Conservation (phyloP, 1,140 invertebrate genomes). For the Ceratosolen fusciceps region DNA sequence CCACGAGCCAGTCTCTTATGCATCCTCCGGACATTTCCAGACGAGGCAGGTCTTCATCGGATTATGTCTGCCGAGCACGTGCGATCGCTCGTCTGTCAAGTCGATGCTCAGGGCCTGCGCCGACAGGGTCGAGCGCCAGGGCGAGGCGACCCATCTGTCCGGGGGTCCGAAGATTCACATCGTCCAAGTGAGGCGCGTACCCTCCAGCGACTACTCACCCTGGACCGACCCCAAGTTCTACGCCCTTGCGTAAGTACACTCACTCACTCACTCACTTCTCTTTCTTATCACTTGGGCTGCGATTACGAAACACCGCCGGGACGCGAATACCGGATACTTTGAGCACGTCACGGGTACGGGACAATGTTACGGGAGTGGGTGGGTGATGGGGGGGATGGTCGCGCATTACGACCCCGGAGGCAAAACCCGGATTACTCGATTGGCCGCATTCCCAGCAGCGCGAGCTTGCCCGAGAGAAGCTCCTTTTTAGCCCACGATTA, state of each 20-base stretch:
- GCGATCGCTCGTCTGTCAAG: slow-evolving; percentile 75
- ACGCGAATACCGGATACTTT: no score
- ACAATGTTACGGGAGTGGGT: not conserved
- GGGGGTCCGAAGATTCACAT: slow-evolving; percentile 69
- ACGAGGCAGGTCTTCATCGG: slow-evolving; percentile 78
- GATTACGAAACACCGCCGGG: no score
- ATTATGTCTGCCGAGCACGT: slow-evolving; percentile 81
- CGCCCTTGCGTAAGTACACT: slow-evolving; percentile 77
- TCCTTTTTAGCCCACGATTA: no score
- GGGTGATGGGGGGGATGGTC: no score
- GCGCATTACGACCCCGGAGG: no score
- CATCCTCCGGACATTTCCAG: slow-evolving; percentile 68
- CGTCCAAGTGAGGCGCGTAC: slow-evolving; percentile 78
- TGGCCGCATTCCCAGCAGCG: no score
- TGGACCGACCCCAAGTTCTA: slow-evolving; percentile 80
- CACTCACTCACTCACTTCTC: no score
- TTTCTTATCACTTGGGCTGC: no score
- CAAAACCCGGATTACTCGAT: no score
- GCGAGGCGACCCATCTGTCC: slow-evolving; percentile 63
- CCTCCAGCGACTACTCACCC: slow-evolving; percentile 77
- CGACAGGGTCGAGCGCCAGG: slow-evolving; percentile 69
- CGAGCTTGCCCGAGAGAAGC: no score
- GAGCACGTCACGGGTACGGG: no score
- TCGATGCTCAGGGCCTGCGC: slow-evolving; percentile 73
- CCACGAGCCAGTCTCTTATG: not conserved